Conservation (phyloP, 1,140 invertebrate species). For the Nymphalis io region DNA sequence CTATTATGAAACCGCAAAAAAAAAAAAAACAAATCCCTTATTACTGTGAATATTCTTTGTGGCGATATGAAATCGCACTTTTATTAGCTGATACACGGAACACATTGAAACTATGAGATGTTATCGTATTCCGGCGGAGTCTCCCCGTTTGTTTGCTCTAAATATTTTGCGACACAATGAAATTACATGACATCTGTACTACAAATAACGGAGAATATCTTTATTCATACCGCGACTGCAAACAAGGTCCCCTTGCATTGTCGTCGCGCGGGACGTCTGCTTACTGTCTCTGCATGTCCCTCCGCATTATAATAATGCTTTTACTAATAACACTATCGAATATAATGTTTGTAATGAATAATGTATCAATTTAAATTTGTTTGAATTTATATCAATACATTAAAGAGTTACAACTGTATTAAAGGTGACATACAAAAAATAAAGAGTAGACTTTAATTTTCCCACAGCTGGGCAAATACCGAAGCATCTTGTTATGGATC, state of each 20-base stretch:
- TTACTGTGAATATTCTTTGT: conserved; percentile 61
- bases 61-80: conserved; percentile 60
- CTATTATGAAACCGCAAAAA: conserved; percentile 66
- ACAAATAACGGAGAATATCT: conserved; percentile 80
- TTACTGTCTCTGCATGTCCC: conserved; percentile 53
- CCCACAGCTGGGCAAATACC: too few species aligned
- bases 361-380: not conserved
- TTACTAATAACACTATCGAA: conserved; percentile 13
- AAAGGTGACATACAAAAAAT: too few species aligned
- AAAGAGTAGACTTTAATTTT: too few species aligned
- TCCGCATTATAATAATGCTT: conserved; percentile 27
- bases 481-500: too few species aligned
- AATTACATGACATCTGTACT: conserved; percentile 80
- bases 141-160: conserved; percentile 78
- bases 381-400: not conserved
- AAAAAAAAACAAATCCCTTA: conserved; percentile 66
- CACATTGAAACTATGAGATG: conserved; percentile 65
- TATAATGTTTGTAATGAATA: not conserved
- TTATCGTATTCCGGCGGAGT: conserved; percentile 65
- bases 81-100: conserved; percentile 56
- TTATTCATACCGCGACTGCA: conserved; percentile 76
- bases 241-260: conserved; percentile 70
- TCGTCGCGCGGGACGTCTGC: conserved; percentile 66
- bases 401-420: too few species aligned
- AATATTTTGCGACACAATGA: conserved; percentile 79